Percentiles rank a stretch among this genome's conserved stretches.
phyloP scores from a whole-genome alignment of 2,113 vertebrate species.

The Microtus ochrogaster region DNA sequence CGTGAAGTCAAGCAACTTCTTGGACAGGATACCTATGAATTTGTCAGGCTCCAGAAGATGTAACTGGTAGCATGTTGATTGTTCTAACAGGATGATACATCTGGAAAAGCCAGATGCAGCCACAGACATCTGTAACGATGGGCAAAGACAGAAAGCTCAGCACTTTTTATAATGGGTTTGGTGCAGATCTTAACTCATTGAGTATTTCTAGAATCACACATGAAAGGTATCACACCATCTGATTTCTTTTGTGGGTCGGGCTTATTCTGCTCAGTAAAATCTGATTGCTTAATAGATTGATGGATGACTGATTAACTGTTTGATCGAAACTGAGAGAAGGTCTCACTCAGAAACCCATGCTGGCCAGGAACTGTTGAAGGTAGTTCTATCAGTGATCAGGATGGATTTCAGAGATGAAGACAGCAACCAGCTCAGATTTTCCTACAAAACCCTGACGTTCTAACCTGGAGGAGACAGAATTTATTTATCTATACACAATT shows the following conservation, averaged over 20 bases:
- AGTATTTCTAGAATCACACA: not conserved
- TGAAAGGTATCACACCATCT: not conserved
- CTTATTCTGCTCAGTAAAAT: not conserved
- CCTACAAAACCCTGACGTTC: not conserved
- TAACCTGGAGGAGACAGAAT: accelerated
- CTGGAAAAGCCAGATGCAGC: not conserved
- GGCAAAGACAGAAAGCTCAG: not conserved
- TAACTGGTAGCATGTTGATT: not conserved
- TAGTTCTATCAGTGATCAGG: not conserved
- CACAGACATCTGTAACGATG: not conserved
- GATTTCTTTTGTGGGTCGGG: not conserved
- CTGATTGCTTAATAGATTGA: not conserved
- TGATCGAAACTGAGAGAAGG: not conserved
- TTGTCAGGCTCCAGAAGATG: not conserved
- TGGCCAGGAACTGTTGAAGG: not conserved
- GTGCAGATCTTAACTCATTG: not conserved
- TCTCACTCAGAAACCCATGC: not conserved
- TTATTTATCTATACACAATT: not conserved
- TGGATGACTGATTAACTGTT: not conserved
- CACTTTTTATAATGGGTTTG: not conserved
- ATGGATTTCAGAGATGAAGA: not conserved
- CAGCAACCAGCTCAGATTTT: not conserved
- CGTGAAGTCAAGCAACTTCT: not conserved
- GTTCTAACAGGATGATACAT: not conserved
- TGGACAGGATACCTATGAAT: not conserved